Conservation (phyloP, 2,797 vertebrate species). For the Tapera naevia region DNA sequence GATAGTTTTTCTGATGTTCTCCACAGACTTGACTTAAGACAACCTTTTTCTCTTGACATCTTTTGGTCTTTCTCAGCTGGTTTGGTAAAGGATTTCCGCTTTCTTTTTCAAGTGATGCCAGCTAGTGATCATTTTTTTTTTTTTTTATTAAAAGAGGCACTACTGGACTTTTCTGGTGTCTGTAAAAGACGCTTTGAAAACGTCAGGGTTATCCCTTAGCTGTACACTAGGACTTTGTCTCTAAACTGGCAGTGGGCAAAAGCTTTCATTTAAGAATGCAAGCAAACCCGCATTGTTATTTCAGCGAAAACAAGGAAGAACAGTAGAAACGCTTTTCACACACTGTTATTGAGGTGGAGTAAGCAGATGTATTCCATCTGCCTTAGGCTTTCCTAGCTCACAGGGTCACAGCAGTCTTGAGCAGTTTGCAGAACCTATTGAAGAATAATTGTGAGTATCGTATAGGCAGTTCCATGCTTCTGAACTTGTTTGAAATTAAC, state of each 20-base stretch:
- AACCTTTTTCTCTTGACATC: not conserved
- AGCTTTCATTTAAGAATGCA: not conserved
- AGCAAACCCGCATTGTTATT: not conserved
- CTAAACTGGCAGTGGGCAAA: not conserved
- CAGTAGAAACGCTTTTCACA: not conserved
- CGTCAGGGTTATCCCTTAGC: not conserved
- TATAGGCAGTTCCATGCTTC: not conserved
- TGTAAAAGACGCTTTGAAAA: not conserved
- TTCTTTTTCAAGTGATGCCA: not conserved
- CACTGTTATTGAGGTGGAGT: accelerated
- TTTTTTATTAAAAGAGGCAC: not conserved
- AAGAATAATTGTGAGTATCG: not conserved
- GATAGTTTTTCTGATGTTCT: not conserved
- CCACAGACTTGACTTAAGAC: not conserved
- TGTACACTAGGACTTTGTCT: not conserved
- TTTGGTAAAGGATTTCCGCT: not conserved
- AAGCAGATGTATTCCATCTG: not conserved
- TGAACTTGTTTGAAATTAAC: not conserved
- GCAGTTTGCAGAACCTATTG: not conserved
- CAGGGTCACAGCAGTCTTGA: not conserved
- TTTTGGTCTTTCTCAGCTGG: not conserved
- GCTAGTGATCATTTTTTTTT: not conserved
- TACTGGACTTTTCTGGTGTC: not conserved
- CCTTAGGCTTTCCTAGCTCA: not conserved
- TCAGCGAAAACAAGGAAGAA: not conserved